phyloP scores from a whole-genome alignment of 2,888 invertebrate genomes.

The Loripinus fragilis region DNA sequence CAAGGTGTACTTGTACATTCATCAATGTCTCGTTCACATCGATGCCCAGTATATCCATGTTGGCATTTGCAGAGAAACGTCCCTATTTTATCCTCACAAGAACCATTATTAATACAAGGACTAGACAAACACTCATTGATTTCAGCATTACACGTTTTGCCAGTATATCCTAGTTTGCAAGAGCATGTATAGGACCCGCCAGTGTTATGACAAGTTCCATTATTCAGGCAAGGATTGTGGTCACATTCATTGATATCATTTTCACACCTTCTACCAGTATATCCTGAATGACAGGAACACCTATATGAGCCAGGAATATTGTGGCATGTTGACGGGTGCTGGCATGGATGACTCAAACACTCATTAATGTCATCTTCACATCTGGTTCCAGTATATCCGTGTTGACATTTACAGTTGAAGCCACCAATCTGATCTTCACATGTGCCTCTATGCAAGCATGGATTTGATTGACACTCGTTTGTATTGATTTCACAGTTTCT shows the following conservation, averaged over 20 bases:
- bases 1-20: not conserved
- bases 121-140: not conserved
- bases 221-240: not conserved
- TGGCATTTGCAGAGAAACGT: not conserved
- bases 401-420: not conserved
- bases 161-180: not conserved
- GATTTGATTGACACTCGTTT: not conserved
- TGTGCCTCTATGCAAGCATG: not conserved
- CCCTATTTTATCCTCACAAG: not conserved
- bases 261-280: not conserved
- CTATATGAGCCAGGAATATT: not conserved
- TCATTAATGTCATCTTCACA: not conserved
- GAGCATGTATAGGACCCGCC: not conserved
- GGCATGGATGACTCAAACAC: not conserved
- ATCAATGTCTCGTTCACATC: not conserved
- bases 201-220: not conserved
- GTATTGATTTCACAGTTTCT: not conserved
- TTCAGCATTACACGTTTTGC: not conserved
- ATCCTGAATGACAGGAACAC: not conserved
- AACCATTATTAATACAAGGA: not conserved
- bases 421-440: not conserved
- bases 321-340: not conserved
- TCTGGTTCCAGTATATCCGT: not conserved
- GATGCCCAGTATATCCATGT: not conserved
- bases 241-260: not conserved